Evolutionary conservation across 2,888 invertebrate species (phyloP).

Genomic region (Perithous albicinctus): DNA sequence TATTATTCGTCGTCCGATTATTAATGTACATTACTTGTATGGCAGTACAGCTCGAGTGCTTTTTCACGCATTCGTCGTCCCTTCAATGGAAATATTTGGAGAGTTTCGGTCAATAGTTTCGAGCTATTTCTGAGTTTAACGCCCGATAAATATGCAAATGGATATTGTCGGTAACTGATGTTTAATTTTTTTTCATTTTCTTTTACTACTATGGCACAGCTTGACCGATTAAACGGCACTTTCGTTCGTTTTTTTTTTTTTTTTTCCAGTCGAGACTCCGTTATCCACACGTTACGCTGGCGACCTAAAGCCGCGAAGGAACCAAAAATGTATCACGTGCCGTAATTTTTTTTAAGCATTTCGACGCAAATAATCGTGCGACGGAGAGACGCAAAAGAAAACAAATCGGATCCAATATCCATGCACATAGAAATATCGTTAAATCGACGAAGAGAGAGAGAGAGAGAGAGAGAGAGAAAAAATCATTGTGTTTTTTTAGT

Average conservation of each 20-base stretch:
- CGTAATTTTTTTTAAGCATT: background rate
- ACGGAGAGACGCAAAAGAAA: background rate
- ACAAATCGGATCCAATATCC: background rate
- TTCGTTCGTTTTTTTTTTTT: background rate
- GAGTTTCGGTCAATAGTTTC: background rate
- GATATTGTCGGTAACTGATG: conserved; percentile 73
- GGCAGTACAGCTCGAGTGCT: conserved; percentile 68
- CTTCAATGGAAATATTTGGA: background rate
- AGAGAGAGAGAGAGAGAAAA: too few species aligned
- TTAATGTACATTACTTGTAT: conserved; percentile 67
- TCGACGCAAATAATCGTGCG: conserved; percentile 1
- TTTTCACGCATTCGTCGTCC: conserved; percentile 3
- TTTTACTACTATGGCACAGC: conserved; percentile 79
- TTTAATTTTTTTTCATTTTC: conserved; percentile 71
- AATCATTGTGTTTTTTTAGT: conserved; percentile 51
- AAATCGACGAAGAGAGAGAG: conserved; percentile 16
- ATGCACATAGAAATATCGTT: background rate
- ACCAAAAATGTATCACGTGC: background rate
- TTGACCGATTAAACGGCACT: conserved; percentile 60
- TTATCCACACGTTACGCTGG: background rate
- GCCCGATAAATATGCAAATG: background rate
- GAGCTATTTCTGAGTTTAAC: background rate
- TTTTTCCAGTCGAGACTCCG: background rate
- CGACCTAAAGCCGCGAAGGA: background rate
- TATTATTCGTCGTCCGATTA: conserved; percentile 54